Conservation (phyloP, 2,113 vertebrate genomes). For the Vicugna pacos region DNA sequence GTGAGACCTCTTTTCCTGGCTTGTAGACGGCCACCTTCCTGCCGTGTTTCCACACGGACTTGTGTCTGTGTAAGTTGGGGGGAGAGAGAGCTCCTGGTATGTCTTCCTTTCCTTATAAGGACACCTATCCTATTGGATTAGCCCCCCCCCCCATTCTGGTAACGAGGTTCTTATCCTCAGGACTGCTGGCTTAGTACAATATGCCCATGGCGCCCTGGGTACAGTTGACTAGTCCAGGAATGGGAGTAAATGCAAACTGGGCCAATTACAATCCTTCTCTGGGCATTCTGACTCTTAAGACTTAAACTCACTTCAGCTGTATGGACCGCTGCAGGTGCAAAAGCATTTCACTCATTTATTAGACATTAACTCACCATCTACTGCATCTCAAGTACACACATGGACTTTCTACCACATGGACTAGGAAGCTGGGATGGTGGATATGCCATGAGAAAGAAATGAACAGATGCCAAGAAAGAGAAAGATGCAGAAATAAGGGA, state of each 20-base stretch:
- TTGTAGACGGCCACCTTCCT: neutral
- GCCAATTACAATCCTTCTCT: neutral
- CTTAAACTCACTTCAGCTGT: conserved; percentile 2
- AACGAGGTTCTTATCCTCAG: conserved; percentile 1
- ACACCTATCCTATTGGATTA: neutral
- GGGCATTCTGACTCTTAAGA: neutral
- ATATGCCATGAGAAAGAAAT: neutral
- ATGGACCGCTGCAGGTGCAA: too few species aligned
- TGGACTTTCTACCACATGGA: neutral
- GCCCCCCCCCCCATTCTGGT: neutral
- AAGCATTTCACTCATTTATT: too few species aligned
- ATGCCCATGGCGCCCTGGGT: neutral
- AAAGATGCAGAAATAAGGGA: neutral
- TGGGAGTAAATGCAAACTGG: neutral
- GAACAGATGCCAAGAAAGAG: neutral
- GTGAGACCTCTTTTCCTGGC: neutral
- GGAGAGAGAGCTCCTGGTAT: neutral
- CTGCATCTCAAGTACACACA: too few species aligned
- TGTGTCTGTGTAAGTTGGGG: neutral
- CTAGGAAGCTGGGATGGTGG: neutral
- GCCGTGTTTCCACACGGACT: neutral
- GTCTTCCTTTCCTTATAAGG: neutral
- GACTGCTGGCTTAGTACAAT: neutral
- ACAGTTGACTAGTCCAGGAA: neutral
- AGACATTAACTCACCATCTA: too few species aligned